Conservation (phyloP, 2,797 vertebrate genomes). For the Botia kubotai region DNA sequence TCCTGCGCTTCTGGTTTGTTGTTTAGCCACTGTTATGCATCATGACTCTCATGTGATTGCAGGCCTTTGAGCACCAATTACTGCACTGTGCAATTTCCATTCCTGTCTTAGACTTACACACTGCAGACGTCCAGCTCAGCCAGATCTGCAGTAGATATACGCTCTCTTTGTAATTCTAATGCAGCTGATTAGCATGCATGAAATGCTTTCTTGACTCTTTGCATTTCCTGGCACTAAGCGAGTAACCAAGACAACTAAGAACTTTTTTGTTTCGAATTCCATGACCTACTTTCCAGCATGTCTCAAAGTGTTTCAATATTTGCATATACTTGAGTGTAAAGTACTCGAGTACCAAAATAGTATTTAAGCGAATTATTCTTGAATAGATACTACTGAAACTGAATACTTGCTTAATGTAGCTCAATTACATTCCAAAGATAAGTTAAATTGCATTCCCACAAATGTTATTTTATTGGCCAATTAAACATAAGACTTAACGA, state of each 20-base stretch:
- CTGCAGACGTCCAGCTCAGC: conserved; percentile 24
- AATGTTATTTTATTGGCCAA: too few relatives aligned
- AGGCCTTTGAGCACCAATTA: conserved; percentile 74
- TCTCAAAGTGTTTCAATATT: conserved; percentile 17
- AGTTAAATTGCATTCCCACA: too few relatives aligned
- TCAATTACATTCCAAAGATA: too few relatives aligned
- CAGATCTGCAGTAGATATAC: conserved; percentile 66
- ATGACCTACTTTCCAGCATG: conserved; percentile 15
- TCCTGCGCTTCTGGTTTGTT: conserved; percentile 40
- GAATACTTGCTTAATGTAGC: too few relatives aligned
- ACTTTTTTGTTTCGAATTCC: conserved; percentile 62
- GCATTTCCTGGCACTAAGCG: conserved; percentile 64
- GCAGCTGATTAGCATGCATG: conserved; percentile 76
- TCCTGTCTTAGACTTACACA: neutral
- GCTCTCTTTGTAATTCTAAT: conserved; percentile 70
- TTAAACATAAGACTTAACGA: too few relatives aligned
- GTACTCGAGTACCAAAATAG: too few relatives aligned
- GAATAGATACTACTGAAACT: neutral
- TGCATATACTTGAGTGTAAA: neutral
- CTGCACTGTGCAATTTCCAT: conserved; percentile 66
- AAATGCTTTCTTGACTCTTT: conserved; percentile 61
- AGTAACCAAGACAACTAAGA: conserved; percentile 62
- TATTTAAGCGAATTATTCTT: neutral
- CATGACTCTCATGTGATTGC: conserved; percentile 83
- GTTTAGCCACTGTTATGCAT: conserved; percentile 43